These are phyloP conservation scores for Cryptocephalus moraei DNA, from an alignment of 2,888 invertebrate species.

Conservation along the genomic window DNA sequence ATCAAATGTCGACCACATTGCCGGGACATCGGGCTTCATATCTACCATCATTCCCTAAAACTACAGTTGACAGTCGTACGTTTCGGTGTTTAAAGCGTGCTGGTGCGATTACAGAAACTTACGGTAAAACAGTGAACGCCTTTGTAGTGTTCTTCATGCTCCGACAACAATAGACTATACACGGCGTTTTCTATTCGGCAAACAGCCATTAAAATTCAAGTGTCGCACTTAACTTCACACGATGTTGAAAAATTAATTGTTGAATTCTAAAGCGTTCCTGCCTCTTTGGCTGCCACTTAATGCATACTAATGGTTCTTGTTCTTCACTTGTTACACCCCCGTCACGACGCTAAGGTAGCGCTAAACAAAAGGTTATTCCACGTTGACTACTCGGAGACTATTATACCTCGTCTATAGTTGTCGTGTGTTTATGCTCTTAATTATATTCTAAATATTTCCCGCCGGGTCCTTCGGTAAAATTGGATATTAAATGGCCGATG, in stretches of 20 bases:
- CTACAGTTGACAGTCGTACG: neutral
- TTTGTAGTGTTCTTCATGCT: too few species aligned
- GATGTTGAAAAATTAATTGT: constrained; percentile 12
- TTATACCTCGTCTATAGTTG: too few species aligned
- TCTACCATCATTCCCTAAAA: neutral
- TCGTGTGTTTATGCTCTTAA: too few species aligned
- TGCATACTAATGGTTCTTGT: constrained; percentile 11
- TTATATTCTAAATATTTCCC: too few species aligned
- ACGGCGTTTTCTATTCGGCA: neutral
- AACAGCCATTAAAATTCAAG: neutral
- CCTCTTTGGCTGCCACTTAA: constrained; percentile 4
- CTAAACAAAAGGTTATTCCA: too few species aligned
- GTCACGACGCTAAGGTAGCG: neutral
- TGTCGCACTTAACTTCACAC: constrained; percentile 3
- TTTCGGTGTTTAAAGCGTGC: neutral
- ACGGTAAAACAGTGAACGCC: too few species aligned
- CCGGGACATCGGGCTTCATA: neutral
- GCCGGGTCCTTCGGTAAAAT: too few species aligned
- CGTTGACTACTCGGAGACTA: too few species aligned
- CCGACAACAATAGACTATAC: too few species aligned
- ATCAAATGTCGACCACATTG: neutral
- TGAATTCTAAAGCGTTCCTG: constrained; percentile 11
- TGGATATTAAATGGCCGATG: too few species aligned
- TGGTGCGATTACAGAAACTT: neutral
- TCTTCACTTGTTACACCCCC: constrained; percentile 6